Evolutionary conservation across 1,140 invertebrate genomes (phyloP).

Genomic region (Diachasma alloeum): DNA sequence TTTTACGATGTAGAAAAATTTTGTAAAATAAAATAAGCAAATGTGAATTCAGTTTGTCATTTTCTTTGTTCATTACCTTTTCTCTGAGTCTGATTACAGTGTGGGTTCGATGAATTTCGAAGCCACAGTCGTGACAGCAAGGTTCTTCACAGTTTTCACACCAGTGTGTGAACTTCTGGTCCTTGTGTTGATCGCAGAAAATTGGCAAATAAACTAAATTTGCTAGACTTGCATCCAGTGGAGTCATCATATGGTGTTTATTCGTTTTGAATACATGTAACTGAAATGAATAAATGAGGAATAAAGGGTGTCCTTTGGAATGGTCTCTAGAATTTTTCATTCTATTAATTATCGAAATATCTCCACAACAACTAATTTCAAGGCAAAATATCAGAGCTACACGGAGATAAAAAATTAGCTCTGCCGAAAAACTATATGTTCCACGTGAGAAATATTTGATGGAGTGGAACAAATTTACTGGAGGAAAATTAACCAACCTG

Average conservation of each 20-base stretch:
- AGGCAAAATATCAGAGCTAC: too few relatives aligned
- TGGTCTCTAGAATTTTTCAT: too few relatives aligned
- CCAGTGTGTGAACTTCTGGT: constrained; percentile 44
- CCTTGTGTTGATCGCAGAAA: constrained; percentile 32
- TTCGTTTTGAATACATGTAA: constrained; percentile 33
- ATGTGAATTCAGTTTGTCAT: background rate
- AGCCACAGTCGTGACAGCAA: constrained; percentile 54
- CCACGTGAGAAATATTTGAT: too few relatives aligned
- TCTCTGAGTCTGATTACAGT: constrained; percentile 1
- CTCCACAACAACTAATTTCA: too few relatives aligned
- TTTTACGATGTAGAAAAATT: background rate
- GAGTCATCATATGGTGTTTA: background rate
- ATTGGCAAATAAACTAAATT: constrained; percentile 6
- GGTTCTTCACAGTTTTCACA: constrained; percentile 52
- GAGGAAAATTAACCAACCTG: too few relatives aligned
- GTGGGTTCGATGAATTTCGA: constrained; percentile 52
- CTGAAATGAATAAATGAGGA: constrained; percentile 37
- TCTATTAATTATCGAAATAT: too few relatives aligned
- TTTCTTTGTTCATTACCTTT: constrained; percentile 5
- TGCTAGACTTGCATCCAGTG: background rate
- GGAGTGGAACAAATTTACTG: too few relatives aligned
- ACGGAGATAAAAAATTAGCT: too few relatives aligned
- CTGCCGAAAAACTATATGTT: too few relatives aligned
- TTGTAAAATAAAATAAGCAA: background rate
- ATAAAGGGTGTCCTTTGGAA: too few relatives aligned